Evolutionary conservation across 2,888 invertebrate species (phyloP).

Genomic region (Plusia festucae): DNA sequence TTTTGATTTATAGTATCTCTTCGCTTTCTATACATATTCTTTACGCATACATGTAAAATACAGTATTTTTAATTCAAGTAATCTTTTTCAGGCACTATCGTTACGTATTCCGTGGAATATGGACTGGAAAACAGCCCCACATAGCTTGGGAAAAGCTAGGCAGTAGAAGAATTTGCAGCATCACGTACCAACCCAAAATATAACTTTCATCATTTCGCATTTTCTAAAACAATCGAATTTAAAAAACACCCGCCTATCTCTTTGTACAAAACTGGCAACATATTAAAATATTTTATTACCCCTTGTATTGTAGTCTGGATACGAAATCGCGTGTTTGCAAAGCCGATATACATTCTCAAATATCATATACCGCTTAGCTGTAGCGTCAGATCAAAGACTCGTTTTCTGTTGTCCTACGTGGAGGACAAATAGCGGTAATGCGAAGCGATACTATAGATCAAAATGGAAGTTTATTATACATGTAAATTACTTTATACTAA

Average conservation of each 20-base stretch:
- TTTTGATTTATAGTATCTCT: too few species aligned
- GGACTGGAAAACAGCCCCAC: too few species aligned
- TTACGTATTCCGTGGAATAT: too few species aligned
- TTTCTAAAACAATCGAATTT: not conserved
- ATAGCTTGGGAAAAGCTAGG: too few species aligned
- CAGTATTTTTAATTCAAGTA: too few species aligned
- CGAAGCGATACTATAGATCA: slow-evolving; percentile 2
- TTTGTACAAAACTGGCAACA: slow-evolving; percentile 12
- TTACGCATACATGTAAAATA: too few species aligned
- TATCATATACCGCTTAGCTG: slow-evolving; percentile 46
- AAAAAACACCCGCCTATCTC: not conserved
- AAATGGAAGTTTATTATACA: not conserved
- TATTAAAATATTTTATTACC: slow-evolving; percentile 21
- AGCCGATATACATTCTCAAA: slow-evolving; percentile 42
- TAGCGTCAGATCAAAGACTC: slow-evolving; percentile 37
- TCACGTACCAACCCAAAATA: too few species aligned
- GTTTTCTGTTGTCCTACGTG: slow-evolving; percentile 10
- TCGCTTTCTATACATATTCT: too few species aligned
- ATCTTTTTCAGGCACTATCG: too few species aligned
- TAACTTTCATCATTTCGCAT: not conserved
- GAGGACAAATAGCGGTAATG: not conserved
- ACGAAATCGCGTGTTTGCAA: slow-evolving; percentile 35
- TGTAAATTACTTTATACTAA: too few species aligned
- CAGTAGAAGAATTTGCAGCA: too few species aligned
- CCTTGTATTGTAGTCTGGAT: slow-evolving; percentile 18